A percentile compares a stretch with the other conserved stretches of the same genome.
phyloP scores from a whole-genome alignment of 2,797 vertebrate genomes.

The Sebastes vulpes region DNA sequence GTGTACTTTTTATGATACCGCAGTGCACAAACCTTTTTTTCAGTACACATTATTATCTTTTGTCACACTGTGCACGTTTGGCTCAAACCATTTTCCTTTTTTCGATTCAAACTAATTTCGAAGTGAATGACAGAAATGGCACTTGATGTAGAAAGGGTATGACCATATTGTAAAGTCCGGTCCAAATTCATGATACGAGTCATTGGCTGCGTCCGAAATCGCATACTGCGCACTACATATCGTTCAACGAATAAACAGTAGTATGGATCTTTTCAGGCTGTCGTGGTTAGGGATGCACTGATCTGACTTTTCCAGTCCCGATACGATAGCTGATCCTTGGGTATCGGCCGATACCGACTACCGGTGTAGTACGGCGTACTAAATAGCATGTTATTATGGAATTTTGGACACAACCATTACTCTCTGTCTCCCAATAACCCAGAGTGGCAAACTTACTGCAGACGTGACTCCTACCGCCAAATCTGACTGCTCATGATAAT shows the following conservation, averaged over 20 bases:
- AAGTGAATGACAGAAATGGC: conserved; percentile 31
- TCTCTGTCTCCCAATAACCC: not conserved
- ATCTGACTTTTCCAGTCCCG: no score
- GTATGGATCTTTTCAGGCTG: no score
- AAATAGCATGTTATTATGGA: no score
- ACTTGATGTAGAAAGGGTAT: conserved; percentile 16
- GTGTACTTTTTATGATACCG: not conserved
- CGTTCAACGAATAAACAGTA: no score
- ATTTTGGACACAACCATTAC: no score
- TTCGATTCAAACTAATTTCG: not conserved
- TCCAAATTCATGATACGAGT: not conserved
- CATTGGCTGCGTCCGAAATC: not conserved
- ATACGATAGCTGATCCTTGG: no score
- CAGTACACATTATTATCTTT: not conserved
- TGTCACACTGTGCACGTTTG: not conserved
- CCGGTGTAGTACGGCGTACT: no score
- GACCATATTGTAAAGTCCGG: not conserved
- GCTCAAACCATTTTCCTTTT: conserved; percentile 4
- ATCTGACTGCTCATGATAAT: conserved; percentile 3
- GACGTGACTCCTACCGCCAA: not conserved
- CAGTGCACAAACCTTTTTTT: not conserved
- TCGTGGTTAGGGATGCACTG: no score
- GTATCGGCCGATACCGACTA: no score
- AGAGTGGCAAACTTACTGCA: conserved; percentile 1
- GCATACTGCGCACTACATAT: not conserved